These are phyloP conservation scores for Scomberomorus guttatus DNA, from an alignment of 2,797 vertebrate genomes.

Conservation along the genomic window DNA sequence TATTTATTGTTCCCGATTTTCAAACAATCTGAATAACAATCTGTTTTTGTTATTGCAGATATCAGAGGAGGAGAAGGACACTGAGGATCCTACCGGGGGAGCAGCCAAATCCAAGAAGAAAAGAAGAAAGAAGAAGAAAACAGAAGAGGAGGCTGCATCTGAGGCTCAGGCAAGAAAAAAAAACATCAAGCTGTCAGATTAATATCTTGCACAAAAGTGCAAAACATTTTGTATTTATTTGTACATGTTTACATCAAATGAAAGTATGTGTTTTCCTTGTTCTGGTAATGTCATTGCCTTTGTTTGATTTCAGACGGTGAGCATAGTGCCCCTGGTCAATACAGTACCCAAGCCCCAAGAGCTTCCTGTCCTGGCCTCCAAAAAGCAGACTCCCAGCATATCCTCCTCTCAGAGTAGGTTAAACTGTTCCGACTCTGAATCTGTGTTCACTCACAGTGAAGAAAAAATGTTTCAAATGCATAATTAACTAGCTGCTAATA, in stretches of 20 bases:
- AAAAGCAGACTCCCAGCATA: slow-evolving; percentile 90
- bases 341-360: slow-evolving; percentile 77
- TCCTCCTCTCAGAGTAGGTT: slow-evolving; percentile 90
- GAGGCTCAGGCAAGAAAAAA: slow-evolving; percentile 82
- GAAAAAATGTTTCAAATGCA: neutral
- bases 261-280: neutral
- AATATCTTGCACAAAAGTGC: neutral
- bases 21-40: neutral
- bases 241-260: neutral
- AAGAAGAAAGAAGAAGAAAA: slow-evolving; percentile 96
- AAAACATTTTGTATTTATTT: neutral
- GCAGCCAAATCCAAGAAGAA: slow-evolving; percentile 93
- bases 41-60: slow-evolving; percentile 71
- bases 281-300: neutral
- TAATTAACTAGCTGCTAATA: neutral
- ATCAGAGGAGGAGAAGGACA: slow-evolving; percentile 92
- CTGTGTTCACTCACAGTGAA: neutral
- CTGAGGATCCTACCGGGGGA: slow-evolving; percentile 83
- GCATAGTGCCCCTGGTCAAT: slow-evolving; percentile 14
- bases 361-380: slow-evolving; percentile 81
- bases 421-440: neutral
- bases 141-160: slow-evolving; percentile 86
- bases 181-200: neutral
- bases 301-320: slow-evolving; percentile 51
- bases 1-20: neutral